Evolutionary conservation across 2,888 invertebrate genomes (phyloP).

Genomic region (Spatulosminthurus flaviceps): DNA sequence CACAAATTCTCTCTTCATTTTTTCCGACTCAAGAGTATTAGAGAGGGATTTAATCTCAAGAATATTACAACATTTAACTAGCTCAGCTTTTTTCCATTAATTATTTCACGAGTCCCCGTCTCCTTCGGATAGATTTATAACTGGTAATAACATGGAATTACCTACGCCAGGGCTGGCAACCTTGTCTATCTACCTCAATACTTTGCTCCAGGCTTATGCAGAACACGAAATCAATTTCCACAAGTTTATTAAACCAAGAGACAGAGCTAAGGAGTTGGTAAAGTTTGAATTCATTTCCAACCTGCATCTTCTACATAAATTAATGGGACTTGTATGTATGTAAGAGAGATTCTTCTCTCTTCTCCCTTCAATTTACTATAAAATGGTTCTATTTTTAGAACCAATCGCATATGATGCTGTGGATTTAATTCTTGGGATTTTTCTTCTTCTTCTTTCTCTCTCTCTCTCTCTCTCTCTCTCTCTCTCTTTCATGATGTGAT

Average conservation of each 20-base stretch:
- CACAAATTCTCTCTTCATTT: conserved; percentile 8
- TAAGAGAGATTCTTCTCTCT: too few species aligned
- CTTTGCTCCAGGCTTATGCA: neutral
- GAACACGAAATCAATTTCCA: conserved; percentile 14
- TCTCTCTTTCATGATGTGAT: too few species aligned
- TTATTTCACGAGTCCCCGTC: conserved; percentile 19
- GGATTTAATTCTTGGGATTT: neutral
- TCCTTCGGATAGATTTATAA: conserved; percentile 12
- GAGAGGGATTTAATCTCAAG: conserved; percentile 3
- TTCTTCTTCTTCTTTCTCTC: neutral
- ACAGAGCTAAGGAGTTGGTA: neutral
- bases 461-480: too few species aligned
- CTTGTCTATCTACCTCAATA: too few species aligned
- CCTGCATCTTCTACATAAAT: neutral
- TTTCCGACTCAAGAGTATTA: conserved; percentile 24
- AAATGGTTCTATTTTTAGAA: too few species aligned
- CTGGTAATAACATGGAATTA: conserved; percentile 24
- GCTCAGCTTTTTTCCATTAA: conserved; percentile 30
- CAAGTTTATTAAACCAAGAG: neutral
- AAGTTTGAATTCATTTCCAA: conserved; percentile 8
- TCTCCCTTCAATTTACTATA: too few species aligned
- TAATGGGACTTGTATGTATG: too few species aligned
- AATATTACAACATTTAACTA: conserved; percentile 25
- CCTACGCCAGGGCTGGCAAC: neutral
- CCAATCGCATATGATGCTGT: too few species aligned